Evolutionary conservation across 2,797 vertebrate genomes (phyloP).

Genomic region (Catharus ustulatus): DNA sequence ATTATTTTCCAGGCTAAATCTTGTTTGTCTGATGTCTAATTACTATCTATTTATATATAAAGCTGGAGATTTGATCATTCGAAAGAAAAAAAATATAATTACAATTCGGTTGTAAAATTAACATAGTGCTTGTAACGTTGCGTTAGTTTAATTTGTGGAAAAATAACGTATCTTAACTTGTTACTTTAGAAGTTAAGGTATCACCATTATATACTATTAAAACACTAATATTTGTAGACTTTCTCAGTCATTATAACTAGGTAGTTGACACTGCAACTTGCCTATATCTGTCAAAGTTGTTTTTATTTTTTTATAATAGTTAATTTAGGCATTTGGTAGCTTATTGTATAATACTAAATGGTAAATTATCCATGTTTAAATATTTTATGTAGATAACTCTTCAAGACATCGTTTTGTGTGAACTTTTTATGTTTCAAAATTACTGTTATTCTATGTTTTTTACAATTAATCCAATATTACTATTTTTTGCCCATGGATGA

Average conservation of each 20-base stretch:
- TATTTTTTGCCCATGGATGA: conserved; percentile 79
- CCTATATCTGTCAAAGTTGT: conserved; percentile 76
- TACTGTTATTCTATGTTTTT: conserved; percentile 75
- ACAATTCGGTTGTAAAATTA: conserved; percentile 74
- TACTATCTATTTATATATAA: conserved; percentile 77
- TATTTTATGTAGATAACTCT: conserved; percentile 82
- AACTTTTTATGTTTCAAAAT: conserved; percentile 74
- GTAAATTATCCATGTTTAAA: conserved; percentile 79
- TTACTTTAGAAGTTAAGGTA: conserved; percentile 77
- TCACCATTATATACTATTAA: conserved; percentile 78
- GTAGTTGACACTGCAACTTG: conserved; percentile 82
- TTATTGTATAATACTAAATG: conserved; percentile 77
- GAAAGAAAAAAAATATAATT: conserved; percentile 46
- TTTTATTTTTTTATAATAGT: conserved; percentile 77
- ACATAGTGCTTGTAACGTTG: conserved; percentile 77
- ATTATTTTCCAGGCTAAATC: conserved; percentile 74
- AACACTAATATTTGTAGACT: conserved; percentile 79
- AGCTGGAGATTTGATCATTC: conserved; percentile 75
- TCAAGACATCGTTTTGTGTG: conserved; percentile 73
- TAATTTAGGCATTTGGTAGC: conserved; percentile 78
- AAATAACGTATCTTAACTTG: conserved; percentile 77
- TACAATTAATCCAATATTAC: conserved; percentile 73
- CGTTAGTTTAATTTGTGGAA: conserved; percentile 78
- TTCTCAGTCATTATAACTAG: conserved; percentile 78
- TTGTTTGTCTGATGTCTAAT: conserved; percentile 77